phyloP scores from a whole-genome alignment of 2,888 invertebrate species.

The Drosophila nigricruria region DNA sequence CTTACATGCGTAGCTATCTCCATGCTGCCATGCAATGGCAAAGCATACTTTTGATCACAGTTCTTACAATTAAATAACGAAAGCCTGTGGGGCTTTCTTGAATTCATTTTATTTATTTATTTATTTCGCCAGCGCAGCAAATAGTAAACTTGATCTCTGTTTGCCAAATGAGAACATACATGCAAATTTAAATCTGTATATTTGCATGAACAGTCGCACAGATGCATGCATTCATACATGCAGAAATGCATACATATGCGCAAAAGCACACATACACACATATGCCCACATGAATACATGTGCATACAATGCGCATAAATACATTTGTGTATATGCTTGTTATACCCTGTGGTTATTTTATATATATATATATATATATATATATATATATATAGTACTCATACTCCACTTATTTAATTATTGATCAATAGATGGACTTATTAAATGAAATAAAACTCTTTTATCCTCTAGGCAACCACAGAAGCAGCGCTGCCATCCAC shows the following conservation, averaged over 20 bases:
- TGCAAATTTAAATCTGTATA: background rate
- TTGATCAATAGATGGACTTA: background rate
- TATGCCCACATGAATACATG: background rate
- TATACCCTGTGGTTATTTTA: background rate
- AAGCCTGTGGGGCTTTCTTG: too few relatives aligned
- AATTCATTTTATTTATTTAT: slow-evolving; percentile 1
- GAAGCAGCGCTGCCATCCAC: slow-evolving; percentile 79
- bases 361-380: too few relatives aligned
- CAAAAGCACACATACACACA: background rate
- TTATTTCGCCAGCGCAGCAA: background rate
- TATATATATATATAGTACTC: background rate
- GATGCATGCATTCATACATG: background rate
- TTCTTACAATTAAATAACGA: background rate
- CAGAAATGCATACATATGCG: background rate
- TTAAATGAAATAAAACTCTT: background rate
- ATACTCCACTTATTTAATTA: background rate
- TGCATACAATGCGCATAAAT: background rate
- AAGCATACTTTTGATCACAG: too few relatives aligned
- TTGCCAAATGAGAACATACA: background rate
- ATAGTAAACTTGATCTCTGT: background rate
- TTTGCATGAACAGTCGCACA: background rate
- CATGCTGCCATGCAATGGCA: too few relatives aligned
- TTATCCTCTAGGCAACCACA: slow-evolving; percentile 73
- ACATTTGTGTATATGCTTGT: background rate
- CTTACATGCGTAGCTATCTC: background rate